phyloP scores from a whole-genome alignment of 92 coral and sea anemone genomes.

The Paramuricea clavata region DNA sequence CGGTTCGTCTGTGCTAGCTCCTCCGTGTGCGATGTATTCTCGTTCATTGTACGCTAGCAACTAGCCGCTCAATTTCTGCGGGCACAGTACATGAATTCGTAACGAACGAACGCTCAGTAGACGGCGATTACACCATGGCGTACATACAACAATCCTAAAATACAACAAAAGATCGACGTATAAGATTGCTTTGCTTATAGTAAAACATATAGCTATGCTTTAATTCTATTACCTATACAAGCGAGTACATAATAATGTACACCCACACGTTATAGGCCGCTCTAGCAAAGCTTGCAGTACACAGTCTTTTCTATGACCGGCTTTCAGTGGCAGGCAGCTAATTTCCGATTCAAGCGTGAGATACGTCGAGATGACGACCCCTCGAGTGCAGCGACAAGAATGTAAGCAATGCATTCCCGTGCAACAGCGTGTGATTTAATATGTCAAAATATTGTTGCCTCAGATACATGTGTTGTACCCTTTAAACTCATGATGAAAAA shows the following conservation, averaged over 20 bases:
- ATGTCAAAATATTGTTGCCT: conserved; percentile 64
- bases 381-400: conserved; percentile 53
- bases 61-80: conserved; percentile 53
- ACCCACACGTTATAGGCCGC: neutral
- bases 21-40: conserved; percentile 80
- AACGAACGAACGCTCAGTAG: conserved; percentile 29
- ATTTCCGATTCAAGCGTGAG: conserved; percentile 49
- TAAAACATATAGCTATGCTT: neutral
- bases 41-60: conserved; percentile 94
- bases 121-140: conserved; percentile 36
- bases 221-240: conserved; percentile 20
- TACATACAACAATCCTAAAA: conserved; percentile 23
- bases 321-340: conserved; percentile 23
- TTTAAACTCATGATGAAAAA: neutral
- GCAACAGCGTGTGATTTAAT: conserved; percentile 35
- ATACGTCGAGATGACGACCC: conserved; percentile 36
- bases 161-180: neutral
- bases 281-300: neutral
- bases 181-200: neutral
- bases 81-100: conserved; percentile 38
- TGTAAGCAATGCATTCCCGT: conserved; percentile 39
- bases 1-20: conserved; percentile 94
- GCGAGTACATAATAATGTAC: conserved; percentile 3
- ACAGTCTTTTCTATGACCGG: conserved; percentile 22
- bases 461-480: conserved; percentile 86